A percentile compares a stretch with the other conserved stretches of the same genome.
Conservation (phyloP, 2,888 invertebrate species). For the Hofmannophila pseudospretella region DNA sequence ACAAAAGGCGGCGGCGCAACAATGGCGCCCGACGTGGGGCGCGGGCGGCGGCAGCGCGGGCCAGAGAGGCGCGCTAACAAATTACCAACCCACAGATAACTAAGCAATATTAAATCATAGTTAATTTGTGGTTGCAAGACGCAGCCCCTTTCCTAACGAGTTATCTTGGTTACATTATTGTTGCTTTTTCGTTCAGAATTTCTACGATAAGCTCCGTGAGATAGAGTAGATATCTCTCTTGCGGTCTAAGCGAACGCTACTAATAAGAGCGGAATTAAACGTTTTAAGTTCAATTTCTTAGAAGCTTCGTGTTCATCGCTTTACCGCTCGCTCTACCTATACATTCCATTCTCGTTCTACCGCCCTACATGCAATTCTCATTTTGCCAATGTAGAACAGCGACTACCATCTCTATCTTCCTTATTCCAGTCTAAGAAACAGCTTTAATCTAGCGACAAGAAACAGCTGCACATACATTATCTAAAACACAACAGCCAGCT, state of each 20-base stretch:
- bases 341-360: neutral
- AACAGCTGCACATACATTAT: conserved; percentile 49
- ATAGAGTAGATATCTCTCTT: neutral
- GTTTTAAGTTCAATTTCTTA: neutral
- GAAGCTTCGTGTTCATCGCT: neutral
- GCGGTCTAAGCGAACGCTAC: too few relatives aligned
- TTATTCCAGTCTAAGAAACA: conserved; percentile 12
- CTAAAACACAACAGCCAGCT: conserved; percentile 45
- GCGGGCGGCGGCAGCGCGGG: conserved; percentile 1
- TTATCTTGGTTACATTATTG: conserved; percentile 53
- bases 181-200: conserved; percentile 35
- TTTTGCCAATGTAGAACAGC: neutral
- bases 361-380: too few relatives aligned
- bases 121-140: conserved; percentile 73
- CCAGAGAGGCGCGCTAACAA: conserved; percentile 65
- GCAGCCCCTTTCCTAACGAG: conserved; percentile 53
- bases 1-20: conserved; percentile 72
- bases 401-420: neutral
- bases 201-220: conserved; percentile 24
- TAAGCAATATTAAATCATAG: conserved; percentile 78
- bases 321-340: too few relatives aligned
- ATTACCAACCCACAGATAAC: conserved; percentile 75
- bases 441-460: conserved; percentile 19
- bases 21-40: conserved; percentile 67
- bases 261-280: too few relatives aligned